Base-by-base conservation (phyloP, 2,113 vertebrate genomes). In the Gnathonemus echidnorhynchus region DNA sequence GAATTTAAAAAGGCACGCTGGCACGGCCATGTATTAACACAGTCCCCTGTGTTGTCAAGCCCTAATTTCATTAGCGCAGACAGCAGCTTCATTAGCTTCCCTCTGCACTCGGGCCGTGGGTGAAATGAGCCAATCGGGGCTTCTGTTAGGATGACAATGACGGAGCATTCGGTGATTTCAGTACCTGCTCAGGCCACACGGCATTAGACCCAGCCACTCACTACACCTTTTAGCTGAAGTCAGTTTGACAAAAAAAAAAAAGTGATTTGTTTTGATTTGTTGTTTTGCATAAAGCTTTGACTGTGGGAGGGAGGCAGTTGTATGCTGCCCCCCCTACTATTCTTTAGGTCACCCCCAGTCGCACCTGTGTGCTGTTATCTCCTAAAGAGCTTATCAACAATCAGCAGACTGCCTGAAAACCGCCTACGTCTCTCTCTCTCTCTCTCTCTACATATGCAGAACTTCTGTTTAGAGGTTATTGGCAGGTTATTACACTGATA, bases 301-400 rank as follows among this genome's bases (percentile, higher is more conserved):
- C 27, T 35, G 62, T 66, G 62, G 5, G 48, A 21, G n/a, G 50
- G 6, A 80, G 66, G 48, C 62, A 70, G 49, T n/a, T 80, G 50
- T 52, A 70, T 50, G 56, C 39, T 31, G 31, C 52, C 77, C 88
- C 77, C 88, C 24, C 77, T 56, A 49, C 46, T 80, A 13, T 42
- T 85, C 35, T 42, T 70, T 50, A 48, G 53, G 13, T 53, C 49
- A 24, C 45, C 85, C 13, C 84, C 89, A 56, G 58, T 39, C 52
- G 86, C 90, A 92, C 91, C 91, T 92, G 92, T 91, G 90, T 15
- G 89, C 90, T 88, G 92, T 93, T 93, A 93, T 91, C 90, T 90
- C 83, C 15, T 86, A 84, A 92, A 92, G 91, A 89, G 83, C 70
- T 88, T 70, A 49, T 90, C 92, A 91, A 91, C 90, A 58, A 89